Evolutionary conservation across 53 echinoderm and acorn worm genomes (phyloP).

Genomic region (Holothuria scabra): DNA sequence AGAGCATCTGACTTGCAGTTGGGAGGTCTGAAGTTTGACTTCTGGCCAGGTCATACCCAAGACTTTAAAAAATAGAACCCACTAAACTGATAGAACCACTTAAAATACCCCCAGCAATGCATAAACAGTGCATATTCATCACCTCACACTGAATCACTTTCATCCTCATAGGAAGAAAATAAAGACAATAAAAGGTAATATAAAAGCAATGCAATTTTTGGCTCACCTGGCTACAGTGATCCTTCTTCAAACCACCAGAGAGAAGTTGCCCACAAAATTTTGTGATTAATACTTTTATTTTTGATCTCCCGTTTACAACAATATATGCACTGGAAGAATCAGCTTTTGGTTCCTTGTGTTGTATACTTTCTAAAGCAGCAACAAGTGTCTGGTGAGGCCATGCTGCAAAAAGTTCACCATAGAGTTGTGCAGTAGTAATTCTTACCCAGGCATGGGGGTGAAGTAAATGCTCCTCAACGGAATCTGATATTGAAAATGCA

Average conservation of each 20-base stretch:
- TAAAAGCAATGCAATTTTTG: too few relatives aligned
- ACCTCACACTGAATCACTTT: too few relatives aligned
- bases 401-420: constrained; percentile 84
- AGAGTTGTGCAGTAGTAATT: constrained; percentile 81
- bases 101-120: too few relatives aligned
- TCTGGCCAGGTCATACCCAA: too few relatives aligned
- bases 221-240: constrained; percentile 80
- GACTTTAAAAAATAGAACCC: too few relatives aligned
- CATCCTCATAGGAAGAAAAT: too few relatives aligned
- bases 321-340: neutral
- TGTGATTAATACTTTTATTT: constrained; percentile 51
- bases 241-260: constrained; percentile 69
- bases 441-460: constrained; percentile 93
- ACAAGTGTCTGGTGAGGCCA: constrained; percentile 72
- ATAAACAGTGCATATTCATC: too few relatives aligned
- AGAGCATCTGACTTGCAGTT: too few relatives aligned
- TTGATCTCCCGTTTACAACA: constrained; percentile 21
- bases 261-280: constrained; percentile 86
- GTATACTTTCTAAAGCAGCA: neutral
- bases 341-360: neutral
- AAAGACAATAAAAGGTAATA: too few relatives aligned
- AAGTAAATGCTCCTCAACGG: constrained; percentile 76
- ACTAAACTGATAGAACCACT: too few relatives aligned
- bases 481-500: constrained; percentile 53
- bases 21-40: too few relatives aligned